Conservation (phyloP, 2,888 invertebrate genomes). For the Callosobruchus maculatus region DNA sequence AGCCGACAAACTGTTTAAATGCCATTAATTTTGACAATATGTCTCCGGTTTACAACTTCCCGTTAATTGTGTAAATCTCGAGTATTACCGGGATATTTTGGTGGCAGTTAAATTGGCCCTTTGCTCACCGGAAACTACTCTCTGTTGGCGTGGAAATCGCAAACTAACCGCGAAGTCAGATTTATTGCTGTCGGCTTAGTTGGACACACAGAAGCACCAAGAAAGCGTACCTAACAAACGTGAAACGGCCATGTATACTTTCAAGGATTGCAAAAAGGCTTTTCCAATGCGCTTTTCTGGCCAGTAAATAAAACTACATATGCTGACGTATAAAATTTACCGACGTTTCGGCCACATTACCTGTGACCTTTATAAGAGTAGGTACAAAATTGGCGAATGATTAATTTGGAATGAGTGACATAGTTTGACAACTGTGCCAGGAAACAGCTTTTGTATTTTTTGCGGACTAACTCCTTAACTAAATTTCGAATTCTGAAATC, state of each 20-base stretch:
- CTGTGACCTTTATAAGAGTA: too few species aligned
- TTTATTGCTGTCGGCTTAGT: background rate
- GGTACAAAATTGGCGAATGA: too few species aligned
- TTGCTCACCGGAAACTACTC: background rate
- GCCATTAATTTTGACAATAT: background rate
- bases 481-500: too few species aligned
- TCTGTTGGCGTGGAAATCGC: background rate
- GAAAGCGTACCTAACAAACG: background rate
- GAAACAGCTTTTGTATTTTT: too few species aligned
- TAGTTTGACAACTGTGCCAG: too few species aligned
- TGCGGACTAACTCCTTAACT: too few species aligned
- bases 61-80: background rate
- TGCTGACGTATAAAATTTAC: too few species aligned
- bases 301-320: too few species aligned
- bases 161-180: background rate
- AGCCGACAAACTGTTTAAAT: background rate
- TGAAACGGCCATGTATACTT: background rate
- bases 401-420: too few species aligned
- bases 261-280: too few species aligned
- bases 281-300: too few species aligned
- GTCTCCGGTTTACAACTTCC: background rate
- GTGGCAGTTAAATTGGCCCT: background rate
- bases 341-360: too few species aligned
- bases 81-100: background rate
- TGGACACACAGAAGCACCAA: background rate